Base-by-base conservation (phyloP, 2,888 invertebrate genomes). In the Luffia ferchaultella region DNA sequence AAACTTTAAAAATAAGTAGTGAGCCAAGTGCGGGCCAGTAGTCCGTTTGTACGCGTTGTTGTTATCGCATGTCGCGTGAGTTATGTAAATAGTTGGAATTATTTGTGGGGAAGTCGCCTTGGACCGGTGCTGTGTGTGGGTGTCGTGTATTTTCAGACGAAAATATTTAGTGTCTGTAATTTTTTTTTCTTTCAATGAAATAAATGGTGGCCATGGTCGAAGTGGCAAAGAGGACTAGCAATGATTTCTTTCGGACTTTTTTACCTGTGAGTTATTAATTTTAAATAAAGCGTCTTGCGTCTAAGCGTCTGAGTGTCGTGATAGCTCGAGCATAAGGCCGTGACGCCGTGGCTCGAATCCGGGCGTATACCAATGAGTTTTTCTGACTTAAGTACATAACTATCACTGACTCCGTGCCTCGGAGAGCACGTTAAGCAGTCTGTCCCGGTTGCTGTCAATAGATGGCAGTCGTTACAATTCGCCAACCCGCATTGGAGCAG, bases 191-290 rank as follows among this genome's bases (percentile, higher is more conserved):
- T 57, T 57, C 58, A 58, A 56, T 57, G 54, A 56, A 62, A 61
- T 67, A 60, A 59, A 73, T 74, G 73, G 74, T 75, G 57, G 73
- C 75, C 51, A 67, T 74, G 65, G 55, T 76, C 20, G 72, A 73
- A 58, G 63, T 73, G n/a, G 66, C 65, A 40, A 68, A 68, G 58
- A 67, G 70, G 56, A 65, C 64, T 16, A 72, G 72, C 59, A 78
- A 77, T 64, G 72, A 73, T 57, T 82, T 70, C 60, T 82, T 83
- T 57, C 67, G 67, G 54, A 72, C 80, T 2, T 82, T 83, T 60
- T 62, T 83, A 58, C 82, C 82, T 60, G 82, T 83, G 70, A 83
- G 82, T 79, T 54, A 40, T 16, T 42, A 5, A 18, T 30, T 12
- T 47, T 42, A 48, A 41, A 5, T 18, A 5, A 40, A 40, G 12